Evolutionary conservation across 2,888 invertebrate genomes (phyloP), one percentile per base, ranked within the genome.

Genomic region (Lepas anatifera): DNA sequence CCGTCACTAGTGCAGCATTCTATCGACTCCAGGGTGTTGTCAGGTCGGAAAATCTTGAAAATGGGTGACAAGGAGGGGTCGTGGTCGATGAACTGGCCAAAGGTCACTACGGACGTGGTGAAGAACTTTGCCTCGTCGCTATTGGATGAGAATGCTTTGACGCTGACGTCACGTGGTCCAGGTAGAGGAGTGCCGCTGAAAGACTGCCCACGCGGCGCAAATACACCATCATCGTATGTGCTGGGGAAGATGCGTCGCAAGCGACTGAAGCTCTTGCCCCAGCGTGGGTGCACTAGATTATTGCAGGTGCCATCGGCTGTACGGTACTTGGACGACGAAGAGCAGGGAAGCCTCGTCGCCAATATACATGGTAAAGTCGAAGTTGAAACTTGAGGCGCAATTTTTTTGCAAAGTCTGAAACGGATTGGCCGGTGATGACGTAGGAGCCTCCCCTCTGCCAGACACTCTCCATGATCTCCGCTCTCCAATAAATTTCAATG

Each of bases 1-100:
- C 72, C 68, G 66, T 73, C 70, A 6, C 70, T 67, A 7, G 72
- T 52, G 67, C 76, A 76, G 69, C 76, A 76, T 46, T 74, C 73
- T n/a, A 77, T 77, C 25, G 37, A 16, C n/a, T 8, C 3, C n/a
- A 25, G 11, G 11, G 2, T 10, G 25, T 27, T 39, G 37, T 13
- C n/a, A 13, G 32, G 18, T 8, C 18, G 4, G 18, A 6, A 6
- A 25, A 71, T 68, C 48, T 71, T 68, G 72, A 72, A 72, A 48
- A 73, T 73, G 50, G 72, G 72, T 25, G 70, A 67, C 52, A 71
- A 71, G 1, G 72, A 69, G 16, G 73, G 72, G 67, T 73, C 73
- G 67, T 73, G 73, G 46, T 73, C 73, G 37, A 71, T 70, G 68
- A 73, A 73, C 71, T 73, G 73, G 3, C 73, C 73, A 66, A 68